A percentile compares a stretch with the other conserved stretches of the same genome.
phyloP scores from a whole-genome alignment of 2,888 invertebrate species.

The Drosophila nr. perissopoda region DNA sequence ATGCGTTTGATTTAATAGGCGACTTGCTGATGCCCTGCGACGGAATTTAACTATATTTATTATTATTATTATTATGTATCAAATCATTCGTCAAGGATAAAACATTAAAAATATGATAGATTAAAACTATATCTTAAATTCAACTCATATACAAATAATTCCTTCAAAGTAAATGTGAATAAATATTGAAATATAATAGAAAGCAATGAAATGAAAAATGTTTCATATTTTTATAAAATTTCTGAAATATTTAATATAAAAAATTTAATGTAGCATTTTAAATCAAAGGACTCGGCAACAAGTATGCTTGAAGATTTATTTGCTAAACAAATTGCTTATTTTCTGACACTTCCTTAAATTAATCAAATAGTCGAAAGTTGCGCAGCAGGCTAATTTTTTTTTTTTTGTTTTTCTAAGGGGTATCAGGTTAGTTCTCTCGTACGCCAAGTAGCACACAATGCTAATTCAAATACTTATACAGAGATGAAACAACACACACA shows the following conservation, averaged over 20 bases:
- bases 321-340: neutral
- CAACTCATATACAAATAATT: neutral
- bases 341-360: conserved; percentile 25
- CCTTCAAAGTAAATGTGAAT: neutral
- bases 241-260: neutral
- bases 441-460: conserved; percentile 29
- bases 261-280: neutral
- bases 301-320: neutral
- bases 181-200: neutral
- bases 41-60: too few species aligned
- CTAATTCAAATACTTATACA: conserved; percentile 20
- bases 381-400: conserved; percentile 26
- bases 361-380: conserved; percentile 33
- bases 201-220: neutral
- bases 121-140: neutral
- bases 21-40: conserved; percentile 3
- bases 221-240: neutral
- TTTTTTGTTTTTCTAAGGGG: conserved; percentile 34
- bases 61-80: neutral
- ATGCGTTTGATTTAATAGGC: too few species aligned
- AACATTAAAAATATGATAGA: neutral
- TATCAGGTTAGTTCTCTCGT: conserved; percentile 27
- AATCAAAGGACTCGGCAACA: neutral
- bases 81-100: neutral
- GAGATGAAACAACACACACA: conserved; percentile 10